Evolutionary conservation across 1,140 invertebrate genomes (phyloP), one percentile per base, ranked within the genome.

Genomic region (Leptoteleia sp.): DNA sequence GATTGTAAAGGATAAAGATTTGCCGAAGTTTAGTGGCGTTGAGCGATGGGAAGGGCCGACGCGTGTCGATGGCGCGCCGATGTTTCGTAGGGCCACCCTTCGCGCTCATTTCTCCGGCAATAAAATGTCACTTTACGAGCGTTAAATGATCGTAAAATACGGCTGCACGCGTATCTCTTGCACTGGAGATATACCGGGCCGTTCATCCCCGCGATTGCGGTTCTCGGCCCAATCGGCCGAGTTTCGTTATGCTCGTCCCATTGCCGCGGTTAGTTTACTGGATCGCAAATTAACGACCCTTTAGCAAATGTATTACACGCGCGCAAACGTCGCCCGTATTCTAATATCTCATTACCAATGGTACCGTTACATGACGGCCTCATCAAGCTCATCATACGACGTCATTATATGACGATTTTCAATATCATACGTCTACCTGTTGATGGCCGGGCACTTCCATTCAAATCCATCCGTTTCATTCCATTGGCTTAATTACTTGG

Each of bases 101-200:
- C 8, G 55, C 50, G 48, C 48, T 76, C 72, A 64, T 82, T 78
- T 79, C 61, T 73, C 80, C 61, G 67, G 76, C 81, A 81, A 87
- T 87, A 86, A 85, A 87, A 84, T 81, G 71, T 71, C 75, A 62
- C 48, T 81, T 81, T 81, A 78, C 83, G 84, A 76, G 76, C 80
- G 83, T 82, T 87, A 86, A 86, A 82, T 57, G 83, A 72, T 87
- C 85, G 83, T 86, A 87, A 87, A 87, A 78, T 57, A 65, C 29
- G 64, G 61, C 57, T 59, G 67, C 78, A 76, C 73, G 67, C 73
- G 68, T 80, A 80, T 72, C 59, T 65, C 50, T 71, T 40, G 71
- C 54, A 54, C 73, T 65, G 57, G 55, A 76, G 73, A 77, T 35
- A 27, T n/a, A n/a, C n/a, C 57, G 64, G 61, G 70, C 68, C 42